Conservation (phyloP, 2,888 invertebrate genomes). For the Anoncus sp. region DNA sequence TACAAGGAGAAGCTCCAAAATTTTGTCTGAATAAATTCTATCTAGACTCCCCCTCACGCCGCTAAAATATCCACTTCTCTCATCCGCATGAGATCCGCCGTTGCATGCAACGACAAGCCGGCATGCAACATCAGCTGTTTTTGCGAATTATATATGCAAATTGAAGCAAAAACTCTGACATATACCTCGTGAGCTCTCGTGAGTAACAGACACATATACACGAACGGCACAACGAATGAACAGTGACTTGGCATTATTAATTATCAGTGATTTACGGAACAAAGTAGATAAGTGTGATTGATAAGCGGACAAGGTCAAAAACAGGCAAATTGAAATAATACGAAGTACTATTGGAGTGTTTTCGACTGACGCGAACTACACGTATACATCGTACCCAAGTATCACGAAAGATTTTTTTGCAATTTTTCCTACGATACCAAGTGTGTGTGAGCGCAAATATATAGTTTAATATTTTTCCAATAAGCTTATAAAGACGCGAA, state of each 20-base stretch:
- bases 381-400: not conserved
- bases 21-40: too few relatives aligned
- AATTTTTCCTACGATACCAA: not conserved
- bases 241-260: conserved; percentile 46
- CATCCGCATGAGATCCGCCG: too few relatives aligned
- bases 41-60: too few relatives aligned
- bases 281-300: conserved; percentile 28
- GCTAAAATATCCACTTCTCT: too few relatives aligned
- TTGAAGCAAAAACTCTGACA: too few relatives aligned
- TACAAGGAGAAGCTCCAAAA: too few relatives aligned
- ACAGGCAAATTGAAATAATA: not conserved
- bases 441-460: not conserved
- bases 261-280: conserved; percentile 34
- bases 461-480: too few relatives aligned
- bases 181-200: too few relatives aligned
- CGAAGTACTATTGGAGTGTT: not conserved
- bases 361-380: not conserved
- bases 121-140: not conserved
- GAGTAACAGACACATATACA: not conserved
- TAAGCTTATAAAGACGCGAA: too few relatives aligned
- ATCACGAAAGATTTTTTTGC: not conserved
- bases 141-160: too few relatives aligned
- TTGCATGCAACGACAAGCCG: too few relatives aligned
- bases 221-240: not conserved
- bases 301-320: not conserved